phyloP scores from a whole-genome alignment of 2,888 invertebrate genomes.

The Amblyjoppa proteus region DNA sequence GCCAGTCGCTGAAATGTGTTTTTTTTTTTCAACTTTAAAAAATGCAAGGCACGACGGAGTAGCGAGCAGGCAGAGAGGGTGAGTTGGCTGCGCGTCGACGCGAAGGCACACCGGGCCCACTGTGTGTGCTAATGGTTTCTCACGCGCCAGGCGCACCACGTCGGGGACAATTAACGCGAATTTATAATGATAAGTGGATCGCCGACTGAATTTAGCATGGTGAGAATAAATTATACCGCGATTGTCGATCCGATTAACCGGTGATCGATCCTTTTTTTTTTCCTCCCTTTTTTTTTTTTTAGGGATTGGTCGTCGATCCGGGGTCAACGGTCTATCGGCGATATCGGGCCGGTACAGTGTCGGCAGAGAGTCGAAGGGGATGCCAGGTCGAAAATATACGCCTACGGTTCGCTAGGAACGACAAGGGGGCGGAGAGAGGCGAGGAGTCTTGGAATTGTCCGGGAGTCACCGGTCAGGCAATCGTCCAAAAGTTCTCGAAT shows the following conservation, averaged over 20 bases:
- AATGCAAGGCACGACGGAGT: slow-evolving; percentile 57
- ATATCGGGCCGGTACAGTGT: slow-evolving; percentile 56
- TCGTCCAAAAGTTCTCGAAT: slow-evolving; percentile 78
- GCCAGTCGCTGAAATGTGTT: slow-evolving; percentile 43
- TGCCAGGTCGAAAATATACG: slow-evolving; percentile 82
- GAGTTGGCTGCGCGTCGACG: slow-evolving; percentile 42
- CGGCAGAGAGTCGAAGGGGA: slow-evolving; percentile 64
- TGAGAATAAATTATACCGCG: neutral
- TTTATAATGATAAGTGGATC: slow-evolving; percentile 51
- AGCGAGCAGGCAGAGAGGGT: slow-evolving; percentile 20
- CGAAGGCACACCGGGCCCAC: slow-evolving; percentile 11
- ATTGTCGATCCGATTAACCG: neutral
- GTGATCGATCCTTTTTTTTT: slow-evolving; percentile 3
- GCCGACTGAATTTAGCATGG: slow-evolving; percentile 36
- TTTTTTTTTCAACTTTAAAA: slow-evolving; percentile 48
- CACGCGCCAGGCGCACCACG: slow-evolving; percentile 37
- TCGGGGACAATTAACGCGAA: slow-evolving; percentile 53
- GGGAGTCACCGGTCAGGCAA: slow-evolving; percentile 83
- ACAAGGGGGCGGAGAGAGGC: slow-evolving; percentile 45
- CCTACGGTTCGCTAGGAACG: slow-evolving; percentile 63
- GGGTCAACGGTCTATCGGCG: slow-evolving; percentile 67
- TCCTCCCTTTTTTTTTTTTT: slow-evolving; percentile 24
- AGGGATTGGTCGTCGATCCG: slow-evolving; percentile 57
- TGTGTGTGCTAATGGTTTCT: slow-evolving; percentile 58
- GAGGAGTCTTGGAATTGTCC: slow-evolving; percentile 82